Evolutionary conservation across 1,140 invertebrate genomes (phyloP).

Genomic region (Drosophila lacteicornis): DNA sequence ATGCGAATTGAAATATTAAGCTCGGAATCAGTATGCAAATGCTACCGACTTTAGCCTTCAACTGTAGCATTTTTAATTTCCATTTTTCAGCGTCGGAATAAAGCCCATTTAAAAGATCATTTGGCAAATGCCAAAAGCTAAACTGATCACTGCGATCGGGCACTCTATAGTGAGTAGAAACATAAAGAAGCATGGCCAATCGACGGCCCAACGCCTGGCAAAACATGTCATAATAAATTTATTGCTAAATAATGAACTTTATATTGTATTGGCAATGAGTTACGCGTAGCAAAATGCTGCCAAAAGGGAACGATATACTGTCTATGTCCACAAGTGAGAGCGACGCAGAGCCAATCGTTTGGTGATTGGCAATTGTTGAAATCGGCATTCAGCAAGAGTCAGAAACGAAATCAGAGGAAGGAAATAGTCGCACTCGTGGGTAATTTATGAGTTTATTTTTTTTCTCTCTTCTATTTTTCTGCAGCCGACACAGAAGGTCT

Average conservation of each 20-base stretch:
- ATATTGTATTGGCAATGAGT: constrained; percentile 69
- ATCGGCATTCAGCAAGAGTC: constrained; percentile 48
- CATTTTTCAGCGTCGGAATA: constrained; percentile 26
- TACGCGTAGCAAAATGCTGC: constrained; percentile 56
- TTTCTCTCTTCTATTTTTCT: constrained; percentile 15
- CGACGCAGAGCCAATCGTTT: constrained; percentile 57
- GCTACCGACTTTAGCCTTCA: constrained; percentile 41
- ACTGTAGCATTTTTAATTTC: constrained; percentile 51
- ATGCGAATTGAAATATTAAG: constrained; percentile 17
- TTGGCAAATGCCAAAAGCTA: constrained; percentile 56
- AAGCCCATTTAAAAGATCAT: constrained; percentile 50
- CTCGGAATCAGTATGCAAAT: constrained; percentile 43
- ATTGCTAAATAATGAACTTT: constrained; percentile 78
- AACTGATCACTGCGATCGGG: constrained; percentile 30
- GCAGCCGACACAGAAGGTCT: constrained; percentile 67
- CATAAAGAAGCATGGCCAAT: constrained; percentile 56
- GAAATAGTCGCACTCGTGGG: constrained; percentile 41
- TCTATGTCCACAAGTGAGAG: constrained; percentile 27
- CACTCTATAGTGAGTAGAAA: not conserved
- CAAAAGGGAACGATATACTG: constrained; percentile 38
- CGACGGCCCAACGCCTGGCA: constrained; percentile 49
- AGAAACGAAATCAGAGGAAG: constrained; percentile 39
- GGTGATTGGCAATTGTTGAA: constrained; percentile 54
- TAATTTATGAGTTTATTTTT: constrained; percentile 75
- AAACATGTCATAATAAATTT: constrained; percentile 72